Conservation (phyloP, 2,888 invertebrate genomes). For the Folsomia manolachei region DNA sequence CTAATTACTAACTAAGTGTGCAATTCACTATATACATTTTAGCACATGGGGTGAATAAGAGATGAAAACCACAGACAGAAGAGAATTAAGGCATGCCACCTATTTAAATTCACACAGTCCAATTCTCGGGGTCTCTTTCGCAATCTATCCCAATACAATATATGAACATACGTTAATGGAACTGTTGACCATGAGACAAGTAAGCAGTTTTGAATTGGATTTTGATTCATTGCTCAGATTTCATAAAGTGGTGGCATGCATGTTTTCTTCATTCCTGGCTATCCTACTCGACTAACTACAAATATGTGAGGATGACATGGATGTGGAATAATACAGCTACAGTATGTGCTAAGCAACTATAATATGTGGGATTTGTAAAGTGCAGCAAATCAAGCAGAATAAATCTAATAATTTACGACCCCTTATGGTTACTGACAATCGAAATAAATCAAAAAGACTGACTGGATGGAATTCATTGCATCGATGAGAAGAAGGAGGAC, state of each 20-base stretch:
- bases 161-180: too few relatives aligned
- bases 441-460: constrained; percentile 3
- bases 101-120: neutral
- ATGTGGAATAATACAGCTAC: neutral
- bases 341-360: too few relatives aligned
- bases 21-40: too few relatives aligned
- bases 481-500: neutral
- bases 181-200: constrained; percentile 5
- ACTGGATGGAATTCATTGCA: constrained; percentile 5
- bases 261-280: constrained; percentile 1
- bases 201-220: constrained; percentile 7
- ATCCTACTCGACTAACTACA: neutral
- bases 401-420: constrained; percentile 8
- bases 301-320: neutral
- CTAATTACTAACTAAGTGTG: too few relatives aligned
- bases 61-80: too few relatives aligned
- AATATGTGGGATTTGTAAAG: neutral
- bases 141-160: too few relatives aligned
- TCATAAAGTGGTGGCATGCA: constrained; percentile 3
- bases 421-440: constrained; percentile 7
- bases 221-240: constrained; percentile 5
- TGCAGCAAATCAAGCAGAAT: constrained; percentile 10
- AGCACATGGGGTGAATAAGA: too few relatives aligned
- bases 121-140: neutral
- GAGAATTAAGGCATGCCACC: too few relatives aligned